phyloP scores from a whole-genome alignment of 2,888 invertebrate species.

The Pardosa pseudoannulata region DNA sequence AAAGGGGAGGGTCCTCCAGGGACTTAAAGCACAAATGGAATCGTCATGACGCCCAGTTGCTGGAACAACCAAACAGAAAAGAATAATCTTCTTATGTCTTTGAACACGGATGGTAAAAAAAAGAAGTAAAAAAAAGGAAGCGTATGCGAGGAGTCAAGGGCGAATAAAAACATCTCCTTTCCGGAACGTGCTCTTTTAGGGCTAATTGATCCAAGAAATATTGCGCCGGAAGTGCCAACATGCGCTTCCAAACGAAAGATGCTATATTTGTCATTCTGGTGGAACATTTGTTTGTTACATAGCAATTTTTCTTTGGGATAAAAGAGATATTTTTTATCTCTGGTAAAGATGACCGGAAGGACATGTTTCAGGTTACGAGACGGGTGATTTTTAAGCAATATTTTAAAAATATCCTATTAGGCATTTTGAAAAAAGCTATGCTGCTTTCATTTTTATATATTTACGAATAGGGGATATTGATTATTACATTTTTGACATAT shows the following conservation, averaged over 20 bases:
- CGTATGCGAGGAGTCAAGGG: background rate
- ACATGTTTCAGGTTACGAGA: no score
- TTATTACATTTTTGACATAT: no score
- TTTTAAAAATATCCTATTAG: no score
- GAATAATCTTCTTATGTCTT: slow-evolving; percentile 62
- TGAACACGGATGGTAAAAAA: slow-evolving; percentile 34
- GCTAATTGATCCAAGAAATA: slow-evolving; percentile 59
- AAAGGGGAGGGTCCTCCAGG: slow-evolving; percentile 50
- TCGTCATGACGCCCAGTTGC: slow-evolving; percentile 49
- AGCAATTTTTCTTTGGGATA: no score
- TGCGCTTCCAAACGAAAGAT: slow-evolving; percentile 19
- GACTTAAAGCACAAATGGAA: slow-evolving; percentile 59
- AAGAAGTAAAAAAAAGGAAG: slow-evolving; percentile 28
- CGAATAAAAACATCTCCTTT: slow-evolving; percentile 22
- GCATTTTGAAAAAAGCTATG: no score
- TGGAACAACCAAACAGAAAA: slow-evolving; percentile 47
- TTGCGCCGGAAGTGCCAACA: slow-evolving; percentile 27
- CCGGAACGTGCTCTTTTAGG: slow-evolving; percentile 61
- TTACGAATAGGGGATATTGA: no score
- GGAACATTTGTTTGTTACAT: no score
- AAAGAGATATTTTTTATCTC: no score
- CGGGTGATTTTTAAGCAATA: no score
- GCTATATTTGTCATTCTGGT: slow-evolving; percentile 42
- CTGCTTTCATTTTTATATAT: no score
- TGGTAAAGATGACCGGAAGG: no score